phyloP scores from a whole-genome alignment of 2,113 vertebrate species.

The Onychostruthus taczanowskii region DNA sequence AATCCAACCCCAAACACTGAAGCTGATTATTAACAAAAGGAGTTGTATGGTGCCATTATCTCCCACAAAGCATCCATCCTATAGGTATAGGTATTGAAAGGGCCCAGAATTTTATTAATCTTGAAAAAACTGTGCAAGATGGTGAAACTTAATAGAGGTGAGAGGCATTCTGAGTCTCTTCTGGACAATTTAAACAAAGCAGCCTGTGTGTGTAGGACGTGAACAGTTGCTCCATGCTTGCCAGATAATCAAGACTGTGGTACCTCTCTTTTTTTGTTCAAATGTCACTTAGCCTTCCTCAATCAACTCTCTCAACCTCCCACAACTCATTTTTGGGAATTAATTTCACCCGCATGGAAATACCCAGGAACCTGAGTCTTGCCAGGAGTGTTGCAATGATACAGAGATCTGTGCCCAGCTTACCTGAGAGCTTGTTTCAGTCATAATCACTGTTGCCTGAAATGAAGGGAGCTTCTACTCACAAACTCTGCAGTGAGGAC shows the following conservation, averaged over 20 bases:
- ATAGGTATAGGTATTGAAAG: not conserved
- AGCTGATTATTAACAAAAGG: not conserved
- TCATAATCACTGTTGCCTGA: not conserved
- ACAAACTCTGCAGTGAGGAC: not conserved
- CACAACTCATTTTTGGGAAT: not conserved
- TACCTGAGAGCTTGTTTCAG: not conserved
- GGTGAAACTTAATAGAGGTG: not conserved
- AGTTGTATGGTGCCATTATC: not conserved
- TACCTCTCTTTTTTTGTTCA: not conserved
- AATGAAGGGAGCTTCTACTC: not conserved
- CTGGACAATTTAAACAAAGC: not conserved
- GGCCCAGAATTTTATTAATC: not conserved
- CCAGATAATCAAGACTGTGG: not conserved
- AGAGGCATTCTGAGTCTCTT: not conserved
- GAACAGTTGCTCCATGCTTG: not conserved
- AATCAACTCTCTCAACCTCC: not conserved
- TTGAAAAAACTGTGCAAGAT: not conserved
- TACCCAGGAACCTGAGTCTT: not conserved
- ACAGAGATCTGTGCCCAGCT: not conserved
- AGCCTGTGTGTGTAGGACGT: not conserved
- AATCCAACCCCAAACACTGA: not conserved
- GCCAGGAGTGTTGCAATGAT: not conserved
- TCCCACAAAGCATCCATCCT: not conserved
- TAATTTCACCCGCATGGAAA: not conserved
- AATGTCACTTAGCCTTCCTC: not conserved